Conservation (phyloP, 2,797 vertebrate genomes). For the Epinephelus coioides region DNA sequence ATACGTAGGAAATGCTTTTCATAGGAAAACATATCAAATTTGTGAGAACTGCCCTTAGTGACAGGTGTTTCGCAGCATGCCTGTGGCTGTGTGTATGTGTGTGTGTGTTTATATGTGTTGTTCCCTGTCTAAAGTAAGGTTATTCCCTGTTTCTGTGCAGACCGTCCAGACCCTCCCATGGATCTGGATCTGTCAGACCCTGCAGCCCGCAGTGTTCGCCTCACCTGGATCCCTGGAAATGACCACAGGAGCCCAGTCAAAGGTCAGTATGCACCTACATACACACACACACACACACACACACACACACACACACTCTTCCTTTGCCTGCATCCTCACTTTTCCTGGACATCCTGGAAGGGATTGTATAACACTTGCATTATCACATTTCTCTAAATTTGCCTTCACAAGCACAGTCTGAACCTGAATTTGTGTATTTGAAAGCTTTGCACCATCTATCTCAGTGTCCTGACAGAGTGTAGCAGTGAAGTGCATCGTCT, state of each 20-base stretch:
- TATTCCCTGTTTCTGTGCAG: constrained; percentile 75
- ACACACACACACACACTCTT: constrained; percentile 4
- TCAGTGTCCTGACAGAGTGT: neutral
- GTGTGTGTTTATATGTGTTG: neutral
- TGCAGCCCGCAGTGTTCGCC: constrained; percentile 89
- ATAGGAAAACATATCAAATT: too few species aligned
- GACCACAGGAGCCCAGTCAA: constrained; percentile 95
- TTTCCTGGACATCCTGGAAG: neutral
- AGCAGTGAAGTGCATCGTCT: neutral
- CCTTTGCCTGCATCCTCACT: neutral
- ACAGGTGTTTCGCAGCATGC: constrained; percentile 20
- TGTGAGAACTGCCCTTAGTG: neutral
- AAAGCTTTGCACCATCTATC: neutral
- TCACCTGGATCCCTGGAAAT: constrained; percentile 96
- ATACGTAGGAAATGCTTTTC: too few species aligned
- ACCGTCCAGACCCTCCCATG: constrained; percentile 90
- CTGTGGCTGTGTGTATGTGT: neutral
- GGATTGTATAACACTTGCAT: neutral
- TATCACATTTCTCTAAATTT: neutral
- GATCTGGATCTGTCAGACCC: constrained; percentile 95
- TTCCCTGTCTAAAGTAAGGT: neutral
- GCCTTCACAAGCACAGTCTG: neutral
- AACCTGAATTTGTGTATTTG: neutral
- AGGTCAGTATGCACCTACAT: constrained; percentile 77
- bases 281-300: constrained; percentile 12